Evolutionary conservation across 2,113 vertebrate species (phyloP).

Genomic region (Rhinoderma darwinii): DNA sequence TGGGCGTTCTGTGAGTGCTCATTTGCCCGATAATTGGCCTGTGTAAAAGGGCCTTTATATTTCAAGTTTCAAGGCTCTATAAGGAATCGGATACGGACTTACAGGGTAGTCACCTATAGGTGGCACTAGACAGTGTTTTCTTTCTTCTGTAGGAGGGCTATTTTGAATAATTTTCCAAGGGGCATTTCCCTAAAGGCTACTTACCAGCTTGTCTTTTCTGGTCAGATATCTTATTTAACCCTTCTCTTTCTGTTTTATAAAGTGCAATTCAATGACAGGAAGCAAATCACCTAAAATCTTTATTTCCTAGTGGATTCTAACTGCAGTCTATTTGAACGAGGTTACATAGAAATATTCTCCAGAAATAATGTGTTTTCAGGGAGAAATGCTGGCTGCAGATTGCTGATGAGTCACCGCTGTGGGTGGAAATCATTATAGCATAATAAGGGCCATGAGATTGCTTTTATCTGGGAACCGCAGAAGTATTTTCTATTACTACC

Average conservation of each 20-base stretch:
- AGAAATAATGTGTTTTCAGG: slow-evolving; percentile 17
- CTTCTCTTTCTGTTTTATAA: neutral
- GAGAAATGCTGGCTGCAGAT: slow-evolving; percentile 9
- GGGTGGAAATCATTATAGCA: slow-evolving; percentile 56
- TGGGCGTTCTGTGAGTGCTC: too few relatives aligned
- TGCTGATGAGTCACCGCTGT: slow-evolving; percentile 46
- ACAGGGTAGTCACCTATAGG: too few relatives aligned
- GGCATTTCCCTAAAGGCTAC: too few relatives aligned
- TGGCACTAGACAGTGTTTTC: too few relatives aligned
- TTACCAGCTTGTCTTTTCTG: neutral
- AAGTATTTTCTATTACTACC: slow-evolving; percentile 51
- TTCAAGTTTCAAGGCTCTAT: too few relatives aligned
- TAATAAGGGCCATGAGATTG: slow-evolving; percentile 56
- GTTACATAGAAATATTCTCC: neutral
- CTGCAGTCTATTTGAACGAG: neutral
- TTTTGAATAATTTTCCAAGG: too few relatives aligned
- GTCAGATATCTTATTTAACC: neutral
- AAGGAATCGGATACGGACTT: too few relatives aligned
- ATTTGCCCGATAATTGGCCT: too few relatives aligned
- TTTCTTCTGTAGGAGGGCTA: too few relatives aligned
- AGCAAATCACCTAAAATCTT: neutral
- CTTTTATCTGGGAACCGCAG: slow-evolving; percentile 53
- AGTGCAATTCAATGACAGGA: neutral
- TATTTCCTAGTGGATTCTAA: neutral
- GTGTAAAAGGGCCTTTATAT: too few relatives aligned